Evolutionary conservation across 2,113 vertebrate species (phyloP).

Genomic region (Melanotaenia duboulayi): DNA sequence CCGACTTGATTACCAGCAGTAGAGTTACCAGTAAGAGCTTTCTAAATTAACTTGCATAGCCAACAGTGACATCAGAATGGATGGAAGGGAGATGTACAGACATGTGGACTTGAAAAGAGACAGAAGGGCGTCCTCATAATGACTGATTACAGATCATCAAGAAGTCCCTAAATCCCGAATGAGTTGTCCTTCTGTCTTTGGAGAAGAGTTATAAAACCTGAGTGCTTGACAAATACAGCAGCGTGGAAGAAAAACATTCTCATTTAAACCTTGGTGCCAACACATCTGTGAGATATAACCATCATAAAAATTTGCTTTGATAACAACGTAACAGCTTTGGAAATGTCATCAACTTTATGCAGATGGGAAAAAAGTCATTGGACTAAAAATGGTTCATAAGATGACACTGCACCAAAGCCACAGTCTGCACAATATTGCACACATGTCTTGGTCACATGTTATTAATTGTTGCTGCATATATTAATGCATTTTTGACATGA

Average conservation of each 20-base stretch:
- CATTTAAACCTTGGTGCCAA: not conserved
- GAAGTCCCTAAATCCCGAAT: conserved; percentile 24
- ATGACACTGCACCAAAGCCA: not conserved
- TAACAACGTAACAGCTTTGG: not conserved
- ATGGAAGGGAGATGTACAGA: conserved; percentile 2
- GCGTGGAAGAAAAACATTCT: conserved; percentile 19
- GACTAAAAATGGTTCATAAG: not conserved
- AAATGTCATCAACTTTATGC: not conserved
- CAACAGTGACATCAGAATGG: conserved; percentile 8
- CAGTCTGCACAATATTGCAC: not conserved
- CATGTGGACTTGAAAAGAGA: not conserved
- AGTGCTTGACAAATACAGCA: not conserved
- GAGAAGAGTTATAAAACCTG: conserved; percentile 24
- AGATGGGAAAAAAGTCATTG: not conserved
- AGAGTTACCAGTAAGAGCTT: conserved; percentile 2
- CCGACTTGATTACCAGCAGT: conserved; percentile 4
- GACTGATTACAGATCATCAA: conserved; percentile 38
- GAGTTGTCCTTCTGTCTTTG: conserved; percentile 23
- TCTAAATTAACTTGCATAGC: conserved; percentile 1
- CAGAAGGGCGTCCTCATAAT: not conserved
- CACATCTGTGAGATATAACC: conserved; percentile 11
- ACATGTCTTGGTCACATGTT: not conserved
- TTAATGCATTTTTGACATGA: not conserved
- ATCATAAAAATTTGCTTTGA: conserved; percentile 2
- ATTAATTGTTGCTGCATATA: not conserved